A percentile compares a stretch with the other conserved stretches of the same genome.
These are phyloP conservation scores for Norana najaformis DNA, from an alignment of 2,888 invertebrate species.

Conservation along the genomic window DNA sequence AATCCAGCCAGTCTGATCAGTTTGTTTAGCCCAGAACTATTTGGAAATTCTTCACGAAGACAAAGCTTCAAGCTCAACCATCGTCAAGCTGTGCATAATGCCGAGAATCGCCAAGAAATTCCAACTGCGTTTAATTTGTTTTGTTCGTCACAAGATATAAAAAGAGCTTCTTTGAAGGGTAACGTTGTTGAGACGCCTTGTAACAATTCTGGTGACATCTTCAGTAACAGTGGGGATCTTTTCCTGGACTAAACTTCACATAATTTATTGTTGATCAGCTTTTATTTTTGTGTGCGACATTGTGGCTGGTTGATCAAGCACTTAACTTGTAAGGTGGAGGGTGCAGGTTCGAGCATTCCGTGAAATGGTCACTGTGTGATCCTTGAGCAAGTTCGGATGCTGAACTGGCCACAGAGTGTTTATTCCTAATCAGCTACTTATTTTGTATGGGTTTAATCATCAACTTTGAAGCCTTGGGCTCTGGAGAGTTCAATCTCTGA, in stretches of 20 bases:
- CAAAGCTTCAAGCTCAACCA: not conserved
- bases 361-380: no score
- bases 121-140: not conserved
- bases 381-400: no score
- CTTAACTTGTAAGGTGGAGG: no score
- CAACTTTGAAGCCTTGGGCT: no score
- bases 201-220: not conserved
- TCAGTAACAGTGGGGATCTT: not conserved
- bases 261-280: not conserved
- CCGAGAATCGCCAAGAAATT: not conserved
- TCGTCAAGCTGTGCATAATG: not conserved
- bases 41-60: not conserved
- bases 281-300: no score
- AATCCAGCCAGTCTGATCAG: not conserved
- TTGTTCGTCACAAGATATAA: not conserved
- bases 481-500: no score
- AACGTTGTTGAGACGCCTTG: not conserved
- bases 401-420: no score
- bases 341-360: no score
- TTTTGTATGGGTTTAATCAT: no score
- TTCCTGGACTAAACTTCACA: not conserved
- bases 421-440: no score
- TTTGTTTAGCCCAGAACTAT: not conserved
- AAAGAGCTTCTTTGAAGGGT: not conserved
- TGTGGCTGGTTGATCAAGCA: not conserved